These are phyloP conservation scores for Carlito syrichta DNA, from an alignment of 2,113 vertebrate genomes.

Conservation along the genomic window DNA sequence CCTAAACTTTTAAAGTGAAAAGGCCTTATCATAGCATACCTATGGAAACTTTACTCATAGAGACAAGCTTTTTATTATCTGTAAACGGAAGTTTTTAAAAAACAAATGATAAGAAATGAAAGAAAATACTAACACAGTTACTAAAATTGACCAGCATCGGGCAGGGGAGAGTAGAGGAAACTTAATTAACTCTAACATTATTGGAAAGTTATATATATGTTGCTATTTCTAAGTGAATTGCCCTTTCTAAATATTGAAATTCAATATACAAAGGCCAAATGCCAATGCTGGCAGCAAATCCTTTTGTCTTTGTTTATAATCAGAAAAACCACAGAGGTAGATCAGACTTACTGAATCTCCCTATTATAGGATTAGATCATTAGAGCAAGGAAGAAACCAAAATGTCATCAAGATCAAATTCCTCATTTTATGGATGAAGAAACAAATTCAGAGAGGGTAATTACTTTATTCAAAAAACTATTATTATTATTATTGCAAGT, in stretches of 20 bases:
- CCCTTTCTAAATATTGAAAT: constrained; percentile 8
- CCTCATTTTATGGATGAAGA: constrained; percentile 5
- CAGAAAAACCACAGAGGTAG: background rate
- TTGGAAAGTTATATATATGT: background rate
- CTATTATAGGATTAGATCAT: background rate
- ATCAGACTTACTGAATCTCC: background rate
- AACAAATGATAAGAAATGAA: background rate
- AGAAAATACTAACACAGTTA: background rate
- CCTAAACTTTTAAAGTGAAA: background rate
- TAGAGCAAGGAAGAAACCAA: background rate
- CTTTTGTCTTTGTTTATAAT: background rate
- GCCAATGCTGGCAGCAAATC: background rate
- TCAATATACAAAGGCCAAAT: background rate
- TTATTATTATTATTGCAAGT: background rate
- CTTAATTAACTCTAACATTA: background rate
- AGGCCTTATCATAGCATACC: background rate
- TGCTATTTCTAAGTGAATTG: background rate
- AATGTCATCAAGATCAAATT: background rate
- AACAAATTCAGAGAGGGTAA: background rate
- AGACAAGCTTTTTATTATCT: background rate
- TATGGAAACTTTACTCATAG: background rate
- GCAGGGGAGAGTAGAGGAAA: background rate
- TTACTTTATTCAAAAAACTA: background rate
- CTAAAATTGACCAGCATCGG: background rate
- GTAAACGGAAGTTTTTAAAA: background rate